Evolutionary conservation across 2,888 invertebrate genomes (phyloP).

Genomic region (Cantharis rufa): DNA sequence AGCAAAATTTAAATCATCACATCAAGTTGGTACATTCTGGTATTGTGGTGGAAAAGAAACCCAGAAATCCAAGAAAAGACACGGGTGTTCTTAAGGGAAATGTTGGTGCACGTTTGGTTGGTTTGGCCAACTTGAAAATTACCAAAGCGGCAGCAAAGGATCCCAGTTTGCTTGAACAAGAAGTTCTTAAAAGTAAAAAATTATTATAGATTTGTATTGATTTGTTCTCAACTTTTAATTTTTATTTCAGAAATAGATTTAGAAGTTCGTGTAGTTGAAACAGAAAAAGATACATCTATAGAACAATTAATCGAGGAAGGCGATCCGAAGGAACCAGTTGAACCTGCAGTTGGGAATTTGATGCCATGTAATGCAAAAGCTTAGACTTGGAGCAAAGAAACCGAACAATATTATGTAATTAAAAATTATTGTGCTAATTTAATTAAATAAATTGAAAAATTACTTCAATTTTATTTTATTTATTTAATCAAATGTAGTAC

Average conservation of each 20-base stretch:
- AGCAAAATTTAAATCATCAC: conserved; percentile 40
- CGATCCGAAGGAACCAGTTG: not conserved
- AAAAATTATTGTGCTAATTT: not conserved
- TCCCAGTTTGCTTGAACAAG: not conserved
- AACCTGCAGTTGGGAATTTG: not conserved
- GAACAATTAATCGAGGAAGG: not conserved
- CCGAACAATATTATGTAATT: not conserved
- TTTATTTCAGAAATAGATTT: not conserved
- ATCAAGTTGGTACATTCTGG: conserved; percentile 33
- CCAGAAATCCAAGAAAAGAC: conserved; percentile 40
- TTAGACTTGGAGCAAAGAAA: not conserved
- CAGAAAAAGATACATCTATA: not conserved
- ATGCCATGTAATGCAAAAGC: not conserved
- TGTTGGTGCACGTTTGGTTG: not conserved
- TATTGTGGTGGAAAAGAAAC: conserved; percentile 22
- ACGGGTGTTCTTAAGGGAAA: conserved; percentile 33
- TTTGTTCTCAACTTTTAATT: not conserved
- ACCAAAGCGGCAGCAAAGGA: not conserved
- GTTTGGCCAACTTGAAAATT: not conserved
- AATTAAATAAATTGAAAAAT: not conserved
- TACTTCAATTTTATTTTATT: not conserved
- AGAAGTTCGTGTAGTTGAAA: not conserved
- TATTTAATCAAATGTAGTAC: not conserved
- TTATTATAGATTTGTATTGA: not conserved
- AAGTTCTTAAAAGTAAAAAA: not conserved